These are phyloP conservation scores for Rhabdomys pumilio DNA, from an alignment of 2,797 vertebrate genomes.

Conservation along the genomic window DNA sequence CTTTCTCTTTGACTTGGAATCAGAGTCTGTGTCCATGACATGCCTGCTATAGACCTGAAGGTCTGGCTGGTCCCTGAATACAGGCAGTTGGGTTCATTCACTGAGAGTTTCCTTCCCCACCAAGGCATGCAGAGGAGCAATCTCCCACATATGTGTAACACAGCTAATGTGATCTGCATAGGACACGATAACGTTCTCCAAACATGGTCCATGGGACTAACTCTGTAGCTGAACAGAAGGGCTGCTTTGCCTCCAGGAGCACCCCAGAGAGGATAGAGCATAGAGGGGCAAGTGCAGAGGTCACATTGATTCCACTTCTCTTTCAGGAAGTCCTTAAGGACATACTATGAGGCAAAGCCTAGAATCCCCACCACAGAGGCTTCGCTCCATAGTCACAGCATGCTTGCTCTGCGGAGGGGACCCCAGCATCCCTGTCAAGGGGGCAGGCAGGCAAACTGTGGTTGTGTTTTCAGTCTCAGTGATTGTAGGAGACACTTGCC, in stretches of 20 bases:
- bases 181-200: rapidly evolving
- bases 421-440: background rate
- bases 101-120: background rate
- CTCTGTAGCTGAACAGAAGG: rapidly evolving
- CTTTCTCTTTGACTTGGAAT: background rate
- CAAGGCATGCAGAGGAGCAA: no score
- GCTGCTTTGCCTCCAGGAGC: background rate
- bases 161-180: background rate
- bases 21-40: no score
- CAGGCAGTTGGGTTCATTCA: background rate
- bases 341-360: background rate
- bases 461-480: constrained; percentile 3
- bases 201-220: rapidly evolving
- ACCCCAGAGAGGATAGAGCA: background rate
- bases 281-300: background rate
- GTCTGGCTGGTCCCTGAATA: no score
- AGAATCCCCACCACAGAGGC: background rate
- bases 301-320: rapidly evolving
- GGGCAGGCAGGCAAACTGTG: background rate
- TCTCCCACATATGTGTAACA: rapidly evolving
- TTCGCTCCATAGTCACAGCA: background rate
- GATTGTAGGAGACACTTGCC: constrained; percentile 51
- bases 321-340: background rate
- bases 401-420: background rate
- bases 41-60: rapidly evolving